These are phyloP conservation scores for Brachystomella parvula DNA, from an alignment of 1,140 invertebrate genomes.

Conservation along the genomic window DNA sequence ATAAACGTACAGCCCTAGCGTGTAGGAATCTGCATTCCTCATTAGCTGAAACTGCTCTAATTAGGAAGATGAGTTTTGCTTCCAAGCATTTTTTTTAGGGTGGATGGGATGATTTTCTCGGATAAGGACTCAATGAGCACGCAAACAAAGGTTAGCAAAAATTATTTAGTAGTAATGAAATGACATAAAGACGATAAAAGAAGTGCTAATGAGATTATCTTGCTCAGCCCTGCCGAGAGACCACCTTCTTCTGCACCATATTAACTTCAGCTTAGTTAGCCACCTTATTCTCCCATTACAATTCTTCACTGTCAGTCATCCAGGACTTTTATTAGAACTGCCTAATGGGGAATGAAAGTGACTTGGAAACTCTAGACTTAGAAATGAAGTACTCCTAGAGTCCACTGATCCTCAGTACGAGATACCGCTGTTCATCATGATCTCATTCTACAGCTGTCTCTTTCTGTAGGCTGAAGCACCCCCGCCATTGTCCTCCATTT, in stretches of 20 bases:
- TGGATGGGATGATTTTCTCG: background rate
- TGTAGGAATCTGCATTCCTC: too few species aligned
- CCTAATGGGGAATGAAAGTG: background rate
- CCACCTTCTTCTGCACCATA: background rate
- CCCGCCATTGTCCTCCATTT: background rate
- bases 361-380: background rate
- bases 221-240: background rate
- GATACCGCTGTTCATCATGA: background rate
- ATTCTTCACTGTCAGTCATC: background rate
- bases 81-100: background rate
- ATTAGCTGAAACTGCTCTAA: too few species aligned
- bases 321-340: background rate
- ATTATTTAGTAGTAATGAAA: background rate
- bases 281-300: background rate
- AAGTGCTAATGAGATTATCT: conserved; percentile 38
- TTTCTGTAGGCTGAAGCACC: background rate
- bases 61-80: too few species aligned
- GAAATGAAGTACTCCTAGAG: background rate
- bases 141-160: background rate
- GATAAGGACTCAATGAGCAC: background rate
- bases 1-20: too few species aligned
- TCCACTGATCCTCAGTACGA: background rate
- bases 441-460: background rate
- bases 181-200: conserved; percentile 1
- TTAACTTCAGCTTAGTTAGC: background rate